Evolutionary conservation across 2,888 invertebrate genomes (phyloP), one percentile per base, ranked within the genome.

Genomic region (Drosophila nr. perissopoda): DNA sequence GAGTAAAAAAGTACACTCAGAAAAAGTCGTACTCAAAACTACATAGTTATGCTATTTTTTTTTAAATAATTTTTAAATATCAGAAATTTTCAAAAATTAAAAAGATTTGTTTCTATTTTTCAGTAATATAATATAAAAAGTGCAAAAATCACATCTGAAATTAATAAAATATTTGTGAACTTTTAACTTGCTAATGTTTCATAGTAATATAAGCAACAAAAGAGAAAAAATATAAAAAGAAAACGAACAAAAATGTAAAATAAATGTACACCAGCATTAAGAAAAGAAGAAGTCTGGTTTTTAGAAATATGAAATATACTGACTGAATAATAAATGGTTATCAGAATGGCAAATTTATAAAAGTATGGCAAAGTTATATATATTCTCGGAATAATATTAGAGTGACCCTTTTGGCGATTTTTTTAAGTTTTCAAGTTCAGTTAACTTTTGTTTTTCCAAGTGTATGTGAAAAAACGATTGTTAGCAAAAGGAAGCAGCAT

Each of bases 401-500:
- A 21, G 5, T 11, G 11, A 21, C 42, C 21, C 21, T 21, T 42
- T 42, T 40, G 40, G 4, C 4, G n/a, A n/a, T 4, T 33, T 10
- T 10, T 33, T 10, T 11, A 33, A 33, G 33, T 1, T 4, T 33
- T 33, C 11, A 33, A 33, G 10, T 33, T 33, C 33, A 33, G 11
- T 33, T 33, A 33, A 4, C 11, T 33, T 33, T n/a, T 40, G n/a
- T 10, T 42, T 42, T 42, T 42, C 2, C 21, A 2, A 45, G 45
- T 13, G 57, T 31, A 13, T 10, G 18, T 0, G 11, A 13, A 25
- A n/a, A 36, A 49, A 38, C 2, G 27, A n/a, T 25, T 48, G 53
- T 53, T 45, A 27, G 51, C n/a, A 34, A 54, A 53, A 53, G 67
- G 59, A 71, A 66, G 52, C 53, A 49, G 73, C 59, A 78, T 74